Base-by-base conservation (phyloP, 2,113 vertebrate genomes). In the Sorex araneus region DNA sequence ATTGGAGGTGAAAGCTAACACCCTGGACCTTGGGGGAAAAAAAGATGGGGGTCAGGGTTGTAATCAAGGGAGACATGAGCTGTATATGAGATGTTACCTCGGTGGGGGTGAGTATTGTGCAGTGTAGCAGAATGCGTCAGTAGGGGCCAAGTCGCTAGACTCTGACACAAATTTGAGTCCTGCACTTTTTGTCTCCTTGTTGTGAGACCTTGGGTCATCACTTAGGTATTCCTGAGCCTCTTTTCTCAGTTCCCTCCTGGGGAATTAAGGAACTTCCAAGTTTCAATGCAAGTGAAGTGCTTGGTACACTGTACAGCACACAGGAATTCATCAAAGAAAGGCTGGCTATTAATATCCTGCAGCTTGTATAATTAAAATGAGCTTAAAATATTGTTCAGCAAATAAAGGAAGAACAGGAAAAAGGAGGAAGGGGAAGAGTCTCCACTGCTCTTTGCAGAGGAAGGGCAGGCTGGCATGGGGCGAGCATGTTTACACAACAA, bases 401-500 rank as follows among this genome's bases (percentile, higher is more conserved):
- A 91, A 84, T 12, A 9, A 73, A 71, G 40, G 9, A 45, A 47
- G 45, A 78, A 32, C 84, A 36, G 30, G 27, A n/a, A 57, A 91
- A 77, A 18, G 71, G 69, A 9, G 40, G 69, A 66, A 50, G 57
- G 79, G 87, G 57, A 47, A 74, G 67, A 73, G 43, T 77, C 92
- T 40, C 9, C 23, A 7, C 32, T 80, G 40, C 8, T 92, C 34
- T 78, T 87, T 84, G 28, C n/a, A 28, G 87, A 89, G 77, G 10
- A 34, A 70, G 82, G 32, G 54, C 5, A 10, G 47, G 15, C 40
- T 93, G 85, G 94, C 71, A 93, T 67, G 5, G 1, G n/a, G 27
- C 73, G 32, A 87, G 10, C n/a, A n/a, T 88, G 63, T 94, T 95
- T 95, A 91, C 79, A 84, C 90, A 95, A 81, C 84, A 88, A 95